Base-by-base conservation (phyloP, 2,888 invertebrate species). In the Stenoptilia bipunctidactyla region DNA sequence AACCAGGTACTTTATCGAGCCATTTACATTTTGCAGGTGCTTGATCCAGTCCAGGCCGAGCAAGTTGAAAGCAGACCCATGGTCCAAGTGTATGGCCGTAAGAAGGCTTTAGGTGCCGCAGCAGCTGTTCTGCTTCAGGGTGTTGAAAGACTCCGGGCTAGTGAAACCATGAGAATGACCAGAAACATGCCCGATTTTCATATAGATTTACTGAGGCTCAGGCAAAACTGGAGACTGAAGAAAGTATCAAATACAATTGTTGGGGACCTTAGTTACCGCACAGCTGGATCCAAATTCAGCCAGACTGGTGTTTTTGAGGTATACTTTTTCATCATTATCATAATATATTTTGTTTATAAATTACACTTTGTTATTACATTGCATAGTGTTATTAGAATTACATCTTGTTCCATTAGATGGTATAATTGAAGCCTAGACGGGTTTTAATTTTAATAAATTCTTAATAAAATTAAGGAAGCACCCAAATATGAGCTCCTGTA, bases 231-330 rank as follows among this genome's bases (percentile, higher is more conserved):
- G 97, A 86, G 97, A 36, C 73, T 98, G n/a, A 96, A 97, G 64
- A 97, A 97, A 83, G 95, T 96, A 0, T 95, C 96, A 0, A 96
- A 95, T 64, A 91, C 93, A 0, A 98, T 98, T 42, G 92, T 98
- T 39, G 98, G 98, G 0, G 98, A 98, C 75, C 87, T 98, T 4
- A 97, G 97, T 66, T 98, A 97, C 63, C 88, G 96, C 45, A 96
- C 97, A 59, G 97, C 97, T 46, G 97, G 97, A 1, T 97, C 97
- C 0, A 93, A 96, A 63, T 97, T 93, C 65, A 91, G 91, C 45
- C 96, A 97, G 77, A 93, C 93, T 43, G 97, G 97, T 2, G 93
- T 94, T 55, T 97, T 97, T 85, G 97, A 97, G 85, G 97, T 97
- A 53, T 20, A 5, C 8, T 20, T 20, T 20, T 20, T 20, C 20